Conservation (phyloP, 2,113 vertebrate species). For the Piprites chloris region DNA sequence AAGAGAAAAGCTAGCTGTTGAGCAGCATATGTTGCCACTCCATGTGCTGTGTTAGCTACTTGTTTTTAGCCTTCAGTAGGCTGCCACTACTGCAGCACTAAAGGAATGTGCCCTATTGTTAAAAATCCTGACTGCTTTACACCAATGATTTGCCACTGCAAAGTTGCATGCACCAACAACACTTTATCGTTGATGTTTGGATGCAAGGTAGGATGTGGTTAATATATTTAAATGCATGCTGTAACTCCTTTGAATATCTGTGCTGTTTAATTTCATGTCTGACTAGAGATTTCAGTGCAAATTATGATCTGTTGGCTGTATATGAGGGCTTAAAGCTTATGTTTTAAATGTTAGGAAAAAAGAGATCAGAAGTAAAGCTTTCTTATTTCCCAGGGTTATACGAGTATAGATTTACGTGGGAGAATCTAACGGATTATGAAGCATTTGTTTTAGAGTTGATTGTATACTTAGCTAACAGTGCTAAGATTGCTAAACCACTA, state of each 20-base stretch:
- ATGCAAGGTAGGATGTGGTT: slow-evolving; percentile 89
- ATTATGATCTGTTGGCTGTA: neutral
- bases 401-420: neutral
- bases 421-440: neutral
- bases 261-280: slow-evolving; percentile 48
- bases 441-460: slow-evolving; percentile 29
- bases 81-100: slow-evolving; percentile 75
- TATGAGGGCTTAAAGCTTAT: neutral
- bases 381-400: slow-evolving; percentile 22
- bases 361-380: neutral
- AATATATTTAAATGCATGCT: slow-evolving; percentile 68
- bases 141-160: slow-evolving; percentile 96
- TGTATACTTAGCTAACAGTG: slow-evolving; percentile 34
- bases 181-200: slow-evolving; percentile 95
- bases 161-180: slow-evolving; percentile 94
- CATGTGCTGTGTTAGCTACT: slow-evolving; percentile 67
- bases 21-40: slow-evolving; percentile 66
- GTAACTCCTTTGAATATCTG: slow-evolving; percentile 40
- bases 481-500: slow-evolving; percentile 24
- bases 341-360: neutral
- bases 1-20: slow-evolving; percentile 63
- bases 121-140: slow-evolving; percentile 84
- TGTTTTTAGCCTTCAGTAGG: slow-evolving; percentile 67
- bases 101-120: slow-evolving; percentile 90
- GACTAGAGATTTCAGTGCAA: slow-evolving; percentile 49